These are phyloP conservation scores for Patiria pectinifera DNA, from an alignment of 53 echinoderm and acorn worm genomes.

Conservation along the genomic window DNA sequence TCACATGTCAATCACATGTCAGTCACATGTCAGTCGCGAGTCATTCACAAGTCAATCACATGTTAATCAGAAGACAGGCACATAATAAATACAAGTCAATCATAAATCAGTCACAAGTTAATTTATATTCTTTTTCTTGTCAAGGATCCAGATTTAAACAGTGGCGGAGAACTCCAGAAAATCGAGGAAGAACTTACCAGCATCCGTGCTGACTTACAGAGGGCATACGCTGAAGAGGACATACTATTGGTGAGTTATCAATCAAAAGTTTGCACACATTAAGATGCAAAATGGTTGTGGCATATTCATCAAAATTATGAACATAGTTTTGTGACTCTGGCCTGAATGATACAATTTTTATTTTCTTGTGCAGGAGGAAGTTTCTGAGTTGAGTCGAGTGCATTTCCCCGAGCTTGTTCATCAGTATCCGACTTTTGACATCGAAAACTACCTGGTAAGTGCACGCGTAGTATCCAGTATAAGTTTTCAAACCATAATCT, in stretches of 20 bases:
- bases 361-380: conserved; percentile 46
- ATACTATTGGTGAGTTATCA: conserved; percentile 65
- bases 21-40: no score
- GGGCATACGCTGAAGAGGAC: conserved; percentile 73
- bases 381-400: conserved; percentile 65
- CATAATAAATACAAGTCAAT: no score
- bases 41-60: no score
- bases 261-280: no score
- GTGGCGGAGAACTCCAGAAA: conserved; percentile 61
- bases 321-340: background rate
- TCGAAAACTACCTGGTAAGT: conserved; percentile 79
- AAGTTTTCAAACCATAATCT: no score
- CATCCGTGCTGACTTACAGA: conserved; percentile 70
- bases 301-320: no score
- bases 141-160: conserved; percentile 74
- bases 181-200: conserved; percentile 63
- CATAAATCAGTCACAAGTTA: no score
- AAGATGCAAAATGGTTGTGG: no score
- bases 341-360: background rate
- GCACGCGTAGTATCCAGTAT: no score
- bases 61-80: no score
- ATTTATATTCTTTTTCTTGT: background rate
- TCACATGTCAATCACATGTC: no score
- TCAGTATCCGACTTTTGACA: conserved; percentile 70
- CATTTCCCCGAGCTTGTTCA: conserved; percentile 81